Base-by-base conservation (phyloP, 2,888 invertebrate species). In the Pharmacophagus antenor region DNA sequence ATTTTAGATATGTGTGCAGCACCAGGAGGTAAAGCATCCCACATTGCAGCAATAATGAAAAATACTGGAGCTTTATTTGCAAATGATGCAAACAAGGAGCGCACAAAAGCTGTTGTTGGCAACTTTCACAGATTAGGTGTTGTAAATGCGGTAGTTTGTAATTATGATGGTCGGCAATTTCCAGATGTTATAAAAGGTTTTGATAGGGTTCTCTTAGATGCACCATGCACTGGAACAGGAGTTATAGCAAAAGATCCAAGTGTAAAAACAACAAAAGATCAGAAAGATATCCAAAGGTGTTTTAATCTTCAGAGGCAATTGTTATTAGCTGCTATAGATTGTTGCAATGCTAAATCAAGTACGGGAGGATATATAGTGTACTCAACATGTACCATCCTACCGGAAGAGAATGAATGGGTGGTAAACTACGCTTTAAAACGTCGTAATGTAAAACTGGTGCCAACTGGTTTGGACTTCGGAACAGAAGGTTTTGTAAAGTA, bases 331-430 rank as follows among this genome's bases (percentile, higher is more conserved):
- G 99, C 99, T n/a, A 98, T 99, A 67, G 99, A 99, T 87, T 96
- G 96, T 74, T 94, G 97, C 46, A 96, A 97, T 88, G 97, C 98
- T 0, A 96, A 96, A 72, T 98, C 99, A 0, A 92, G 95, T 59
- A 94, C 96, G 17, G 99, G 99, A 31, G 99, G 99, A 12, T 97
- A 97, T 77, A 92, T 99, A 63, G 99, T 99, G 0, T 99, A 99
- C 84, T 99, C 99, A 0, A 99, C 99, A 0, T 99, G 99, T 85
- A 99, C 99, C 0, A 94, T 99, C 67, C 87, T 99, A 72, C 97
- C 98, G 0, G 99, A 99, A 83, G 99, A 99, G 88, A 99, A 99
- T 86, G 99, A 99, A 84, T 96, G 96, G 92, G 98, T 99, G 0
- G 94, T 99, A 31, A 97, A 99, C 84, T 99, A 97, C 85, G 99